Conservation (phyloP, 2,113 vertebrate genomes). For the Tragelaphus strepsiceros region DNA sequence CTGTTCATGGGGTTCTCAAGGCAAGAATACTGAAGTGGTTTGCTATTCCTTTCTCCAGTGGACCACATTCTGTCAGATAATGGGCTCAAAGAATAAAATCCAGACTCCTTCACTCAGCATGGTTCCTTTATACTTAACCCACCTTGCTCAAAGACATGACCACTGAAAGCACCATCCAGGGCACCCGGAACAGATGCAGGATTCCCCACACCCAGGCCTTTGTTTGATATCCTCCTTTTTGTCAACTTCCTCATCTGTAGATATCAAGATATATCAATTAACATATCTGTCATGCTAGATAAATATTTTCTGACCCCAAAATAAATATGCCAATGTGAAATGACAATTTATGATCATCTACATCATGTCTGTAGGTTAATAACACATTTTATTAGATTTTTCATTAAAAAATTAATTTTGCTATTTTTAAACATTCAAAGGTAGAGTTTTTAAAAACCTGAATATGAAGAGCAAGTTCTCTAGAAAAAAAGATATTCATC, state of each 20-base stretch:
- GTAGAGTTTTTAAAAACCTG: background rate
- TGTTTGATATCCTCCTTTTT: background rate
- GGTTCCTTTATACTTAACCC: background rate
- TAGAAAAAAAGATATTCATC: background rate
- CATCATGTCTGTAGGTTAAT: background rate
- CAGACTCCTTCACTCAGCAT: background rate
- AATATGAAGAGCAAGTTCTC: background rate
- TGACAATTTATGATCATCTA: background rate
- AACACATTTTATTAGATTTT: background rate
- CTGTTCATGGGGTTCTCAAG: no score
- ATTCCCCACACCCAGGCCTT: background rate
- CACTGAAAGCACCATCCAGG: fast-evolving
- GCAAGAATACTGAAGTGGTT: no score
- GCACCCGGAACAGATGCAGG: no score
- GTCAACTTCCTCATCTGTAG: background rate
- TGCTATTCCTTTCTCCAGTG: no score
- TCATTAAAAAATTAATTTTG: background rate
- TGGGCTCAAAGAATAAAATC: background rate
- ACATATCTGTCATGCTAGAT: background rate
- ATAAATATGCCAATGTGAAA: background rate
- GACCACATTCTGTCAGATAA: no score
- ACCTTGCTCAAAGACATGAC: background rate
- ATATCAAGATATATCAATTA: background rate
- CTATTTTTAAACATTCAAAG: background rate
- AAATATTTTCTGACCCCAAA: background rate